Base-by-base conservation (phyloP, 2,888 invertebrate species). In the Bellardia pandia region DNA sequence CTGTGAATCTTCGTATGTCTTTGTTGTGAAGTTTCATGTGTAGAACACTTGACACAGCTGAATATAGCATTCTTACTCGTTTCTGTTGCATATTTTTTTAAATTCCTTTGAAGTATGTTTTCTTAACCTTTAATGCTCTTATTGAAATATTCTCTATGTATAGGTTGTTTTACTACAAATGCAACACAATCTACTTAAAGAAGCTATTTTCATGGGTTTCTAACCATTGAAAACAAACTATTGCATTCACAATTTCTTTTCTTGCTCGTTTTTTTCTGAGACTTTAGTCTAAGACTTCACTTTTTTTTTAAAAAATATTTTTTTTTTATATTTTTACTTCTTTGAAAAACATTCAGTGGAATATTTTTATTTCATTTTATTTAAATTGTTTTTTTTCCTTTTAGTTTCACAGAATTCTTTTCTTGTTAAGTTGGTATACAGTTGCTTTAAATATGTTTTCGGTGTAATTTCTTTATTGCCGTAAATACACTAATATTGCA, bases 181-280 rank as follows among this genome's bases (percentile, higher is more conserved):
- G 71, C 62, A 51, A 51, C 30, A 60, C 80, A 86, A 87, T 81
- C 74, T 74, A 8, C 69, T 84, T 87, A 87, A 81, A 77, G 42
- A 37, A 82, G 74, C 37, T 84, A 64, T 58, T 82, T 74, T 74
- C 48, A 56, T 48, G 58, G n/a, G 53, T 80, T 58, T 60, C 37
- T 53, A 58, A 23, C 16, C 40, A 80, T 74, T 66, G 58, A 81
- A 77, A 72, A 33, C 14, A 85, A 78, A 56, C 81, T 69, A 81
- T 85, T 75, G 77, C 81, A 69, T 69, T 68, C 62, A 81, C 45
- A 69, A 82, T 40, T 42, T 48, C 42, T 37, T 82, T 72, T 62
- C 16, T 40, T 51, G 7, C 33, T 33, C 8, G 40, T 13, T 74
- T 53, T 66, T 64, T 69, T 37, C 56, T 58, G 48, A 16, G 23